Conservation (phyloP, 2,797 vertebrate species). For the Euthynnus affinis region DNA sequence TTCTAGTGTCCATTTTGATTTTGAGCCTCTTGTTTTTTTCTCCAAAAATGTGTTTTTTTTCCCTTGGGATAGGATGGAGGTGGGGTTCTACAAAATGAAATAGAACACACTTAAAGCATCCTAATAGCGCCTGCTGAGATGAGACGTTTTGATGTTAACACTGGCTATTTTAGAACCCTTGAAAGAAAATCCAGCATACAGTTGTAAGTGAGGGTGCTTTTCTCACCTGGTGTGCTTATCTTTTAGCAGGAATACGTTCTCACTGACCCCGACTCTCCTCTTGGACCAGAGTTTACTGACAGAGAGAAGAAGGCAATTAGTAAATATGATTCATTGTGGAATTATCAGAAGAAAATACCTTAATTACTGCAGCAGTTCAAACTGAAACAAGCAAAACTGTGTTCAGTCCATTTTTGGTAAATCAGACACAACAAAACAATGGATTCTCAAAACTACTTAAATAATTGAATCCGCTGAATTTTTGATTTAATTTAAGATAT, state of each 20-base stretch:
- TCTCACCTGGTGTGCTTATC: constrained; percentile 85
- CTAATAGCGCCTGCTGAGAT: constrained; percentile 8
- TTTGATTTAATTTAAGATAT: background rate
- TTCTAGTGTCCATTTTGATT: constrained; percentile 70
- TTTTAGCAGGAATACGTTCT: constrained; percentile 96
- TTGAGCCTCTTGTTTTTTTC: constrained; percentile 57
- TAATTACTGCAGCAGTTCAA: background rate
- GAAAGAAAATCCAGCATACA: constrained; percentile 3
- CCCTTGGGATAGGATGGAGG: constrained; percentile 48
- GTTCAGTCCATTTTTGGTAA: background rate
- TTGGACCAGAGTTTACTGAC: constrained; percentile 88
- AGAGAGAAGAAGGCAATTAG: constrained; percentile 28
- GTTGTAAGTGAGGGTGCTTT: background rate
- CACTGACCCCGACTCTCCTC: constrained; percentile 92
- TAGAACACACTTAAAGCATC: constrained; percentile 32
- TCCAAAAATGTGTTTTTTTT: constrained; percentile 58
- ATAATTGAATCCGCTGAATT: background rate
- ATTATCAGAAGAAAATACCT: background rate
- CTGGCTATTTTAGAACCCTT: constrained; percentile 33
- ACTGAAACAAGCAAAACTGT: background rate
- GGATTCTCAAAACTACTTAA: background rate
- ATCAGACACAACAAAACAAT: background rate
- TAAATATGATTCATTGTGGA: background rate
- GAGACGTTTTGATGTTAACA: constrained; percentile 21
- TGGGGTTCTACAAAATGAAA: constrained; percentile 60